phyloP scores from a whole-genome alignment of 2,797 vertebrate genomes.

The Apodemus agrarius region DNA sequence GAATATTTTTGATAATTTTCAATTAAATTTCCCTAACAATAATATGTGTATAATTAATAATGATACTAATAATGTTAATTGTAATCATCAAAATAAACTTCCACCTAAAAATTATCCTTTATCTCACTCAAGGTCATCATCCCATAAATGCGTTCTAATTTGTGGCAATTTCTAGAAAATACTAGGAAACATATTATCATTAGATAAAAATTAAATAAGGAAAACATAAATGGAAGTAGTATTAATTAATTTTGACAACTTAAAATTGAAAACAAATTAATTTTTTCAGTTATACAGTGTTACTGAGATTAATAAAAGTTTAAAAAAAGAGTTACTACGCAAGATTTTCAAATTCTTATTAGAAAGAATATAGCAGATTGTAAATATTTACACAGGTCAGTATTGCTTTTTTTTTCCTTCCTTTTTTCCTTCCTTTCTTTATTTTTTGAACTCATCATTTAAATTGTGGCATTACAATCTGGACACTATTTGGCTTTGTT shows the following conservation, averaged over 20 bases:
- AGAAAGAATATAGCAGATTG: neutral
- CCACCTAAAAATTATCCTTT: neutral
- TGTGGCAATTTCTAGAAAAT: neutral
- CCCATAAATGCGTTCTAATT: neutral
- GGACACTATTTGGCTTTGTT: slow-evolving; percentile 74
- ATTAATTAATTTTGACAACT: neutral
- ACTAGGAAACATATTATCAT: neutral
- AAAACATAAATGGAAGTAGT: neutral
- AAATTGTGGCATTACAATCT: slow-evolving; percentile 50
- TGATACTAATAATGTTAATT: neutral
- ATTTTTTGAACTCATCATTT: slow-evolving; percentile 33
- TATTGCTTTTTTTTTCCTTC: neutral
- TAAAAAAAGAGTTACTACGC: neutral
- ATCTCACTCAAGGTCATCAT: neutral
- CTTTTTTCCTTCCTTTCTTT: neutral
- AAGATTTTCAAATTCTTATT: slow-evolving; percentile 32
- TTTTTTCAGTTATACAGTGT: neutral
- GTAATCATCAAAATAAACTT: neutral
- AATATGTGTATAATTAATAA: neutral
- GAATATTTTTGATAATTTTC: neutral
- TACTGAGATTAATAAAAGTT: neutral
- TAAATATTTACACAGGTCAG: slow-evolving; percentile 42
- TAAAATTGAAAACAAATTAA: neutral
- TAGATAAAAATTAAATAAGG: neutral
- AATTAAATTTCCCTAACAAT: neutral